A percentile compares a stretch with the other conserved stretches of the same genome.
These are phyloP conservation scores for Hiodon alosoides DNA, from an alignment of 2,113 vertebrate genomes.

Conservation along the genomic window DNA sequence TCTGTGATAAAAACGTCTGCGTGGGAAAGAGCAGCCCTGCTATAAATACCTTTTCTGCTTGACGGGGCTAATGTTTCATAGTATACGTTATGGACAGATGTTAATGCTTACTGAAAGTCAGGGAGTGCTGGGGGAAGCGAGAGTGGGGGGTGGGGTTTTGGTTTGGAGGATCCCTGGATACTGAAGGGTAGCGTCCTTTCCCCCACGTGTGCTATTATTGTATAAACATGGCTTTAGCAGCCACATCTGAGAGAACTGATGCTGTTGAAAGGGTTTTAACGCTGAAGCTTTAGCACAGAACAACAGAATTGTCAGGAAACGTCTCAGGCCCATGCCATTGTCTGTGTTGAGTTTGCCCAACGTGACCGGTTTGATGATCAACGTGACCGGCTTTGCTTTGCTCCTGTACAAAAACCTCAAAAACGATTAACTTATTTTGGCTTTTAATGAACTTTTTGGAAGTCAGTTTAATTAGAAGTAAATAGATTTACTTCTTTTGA, in stretches of 20 bases:
- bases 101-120: conserved; percentile 52
- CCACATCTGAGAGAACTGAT: neutral
- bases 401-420: too few species aligned
- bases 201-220: neutral
- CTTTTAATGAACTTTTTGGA: too few species aligned
- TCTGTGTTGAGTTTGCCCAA: too few species aligned
- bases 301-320: too few species aligned
- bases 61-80: conserved; percentile 50
- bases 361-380: too few species aligned
- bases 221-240: neutral
- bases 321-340: too few species aligned
- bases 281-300: too few species aligned
- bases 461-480: too few species aligned
- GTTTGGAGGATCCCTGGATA: conserved; percentile 28
- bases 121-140: too few species aligned
- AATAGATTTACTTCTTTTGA: too few species aligned
- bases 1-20: conserved; percentile 35
- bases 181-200: neutral
- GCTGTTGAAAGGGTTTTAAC: neutral
- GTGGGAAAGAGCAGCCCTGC: conserved; percentile 60
- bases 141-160: conserved; percentile 32
- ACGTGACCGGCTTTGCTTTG: too few species aligned
- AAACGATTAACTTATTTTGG: too few species aligned
- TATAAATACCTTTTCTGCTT: conserved; percentile 61
- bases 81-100: conserved; percentile 52